phyloP scores from a whole-genome alignment of 2,888 invertebrate species.

The Epinotia bilunana region DNA sequence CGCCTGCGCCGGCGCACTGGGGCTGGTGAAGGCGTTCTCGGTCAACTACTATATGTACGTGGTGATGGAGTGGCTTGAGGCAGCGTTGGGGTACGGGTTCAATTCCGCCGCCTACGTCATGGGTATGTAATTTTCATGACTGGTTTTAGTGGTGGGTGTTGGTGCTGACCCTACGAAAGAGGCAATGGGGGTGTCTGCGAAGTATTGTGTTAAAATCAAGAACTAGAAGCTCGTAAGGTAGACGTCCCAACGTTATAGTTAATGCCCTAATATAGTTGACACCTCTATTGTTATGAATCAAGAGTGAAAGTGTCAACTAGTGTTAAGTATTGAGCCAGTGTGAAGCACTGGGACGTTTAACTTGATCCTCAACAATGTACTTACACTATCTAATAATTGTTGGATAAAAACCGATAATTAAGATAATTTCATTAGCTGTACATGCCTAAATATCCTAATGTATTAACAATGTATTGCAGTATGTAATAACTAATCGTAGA shows the following conservation, averaged over 20 bases:
- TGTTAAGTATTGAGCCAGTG: too few species aligned
- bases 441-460: not conserved
- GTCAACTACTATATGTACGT: slow-evolving; percentile 83
- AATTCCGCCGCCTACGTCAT: slow-evolving; percentile 82
- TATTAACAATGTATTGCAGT: not conserved
- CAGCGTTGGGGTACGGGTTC: slow-evolving; percentile 83
- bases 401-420: not conserved
- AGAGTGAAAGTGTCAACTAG: too few species aligned
- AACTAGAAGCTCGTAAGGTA: too few species aligned
- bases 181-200: too few species aligned
- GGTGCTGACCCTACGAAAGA: too few species aligned
- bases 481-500: not conserved
- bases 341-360: too few species aligned
- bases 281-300: too few species aligned
- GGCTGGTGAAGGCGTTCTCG: slow-evolving; percentile 81
- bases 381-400: not conserved
- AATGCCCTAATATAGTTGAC: too few species aligned
- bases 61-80: slow-evolving; percentile 84
- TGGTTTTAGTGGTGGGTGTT: too few species aligned
- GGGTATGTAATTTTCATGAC: slow-evolving; percentile 56
- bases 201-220: too few species aligned
- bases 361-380: too few species aligned
- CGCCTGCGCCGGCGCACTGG: slow-evolving; percentile 76
- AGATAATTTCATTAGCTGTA: slow-evolving; percentile 5
- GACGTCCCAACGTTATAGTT: too few species aligned